Base-by-base conservation (phyloP, 2,797 vertebrate genomes). In the Microcaecilia unicolor region DNA sequence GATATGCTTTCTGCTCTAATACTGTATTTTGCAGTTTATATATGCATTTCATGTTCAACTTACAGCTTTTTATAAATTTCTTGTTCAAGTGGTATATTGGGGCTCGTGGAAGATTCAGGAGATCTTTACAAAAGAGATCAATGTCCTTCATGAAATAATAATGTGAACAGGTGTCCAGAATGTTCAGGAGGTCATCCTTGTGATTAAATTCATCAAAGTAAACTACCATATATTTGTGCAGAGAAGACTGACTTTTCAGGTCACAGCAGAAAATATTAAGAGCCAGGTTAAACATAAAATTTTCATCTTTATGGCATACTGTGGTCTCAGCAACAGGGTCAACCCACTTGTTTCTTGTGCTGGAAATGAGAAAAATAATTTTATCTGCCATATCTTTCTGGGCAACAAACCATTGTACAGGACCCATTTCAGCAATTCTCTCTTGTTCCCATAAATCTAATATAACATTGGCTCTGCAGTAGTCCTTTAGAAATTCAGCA, bases 391-490 rank as follows among this genome's bases (percentile, higher is more conserved):
- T 46, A 20, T 66, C 51, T 26, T 44, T 72, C 55, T 84, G 71
- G 20, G 68, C 48, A 12, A 72, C 61, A 14, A 92, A 64, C 87
- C 87, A 90, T 25, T 83, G 78, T 35, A 88, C 65, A 0, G 70
- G 80, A 4, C 87, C 87, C 41, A 78, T 60, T 40, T 84, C 71
- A 1, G 85, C 87, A 6, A 90, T 68, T 32, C 37, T 81, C 28
- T 45, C 62, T 53, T 66, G 81, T 52, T 91, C 83, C 87, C 86
- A 90, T 25, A 76, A 53, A 41, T 87, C 89, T 2, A 87, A 59
- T 11, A 70, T 58, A 8, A 89, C 76, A 1, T 48, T 63, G 41
- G 77, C 77, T 46, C 55, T 50, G 2, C 65, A 80, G 2, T 70
- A 52, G 20, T 43, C 42, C 31, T 76, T 77, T 55, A 92, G 58